Percentiles rank a stretch among this genome's conserved stretches.
These are phyloP conservation scores for Macrotrachela quadricornifera DNA, from an alignment of 1,140 invertebrate species.

Conservation along the genomic window DNA sequence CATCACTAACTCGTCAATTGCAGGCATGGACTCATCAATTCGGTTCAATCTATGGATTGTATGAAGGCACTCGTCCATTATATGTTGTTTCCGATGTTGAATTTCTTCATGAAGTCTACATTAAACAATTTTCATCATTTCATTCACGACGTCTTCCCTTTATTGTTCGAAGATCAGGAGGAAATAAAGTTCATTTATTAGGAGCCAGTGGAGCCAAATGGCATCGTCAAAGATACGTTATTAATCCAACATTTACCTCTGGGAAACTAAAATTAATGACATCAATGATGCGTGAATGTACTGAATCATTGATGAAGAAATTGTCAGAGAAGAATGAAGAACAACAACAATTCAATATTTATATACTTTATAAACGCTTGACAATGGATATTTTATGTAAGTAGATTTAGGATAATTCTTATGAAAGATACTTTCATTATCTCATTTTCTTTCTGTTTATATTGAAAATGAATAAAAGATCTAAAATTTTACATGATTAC, in stretches of 20 bases:
- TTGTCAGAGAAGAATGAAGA: too few species aligned
- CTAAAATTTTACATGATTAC: neutral
- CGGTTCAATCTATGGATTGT: too few species aligned
- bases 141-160: too few species aligned
- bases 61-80: constrained; percentile 23
- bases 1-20: too few species aligned
- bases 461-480: too few species aligned
- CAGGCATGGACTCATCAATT: too few species aligned
- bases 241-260: constrained; percentile 38
- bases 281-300: too few species aligned
- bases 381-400: constrained; percentile 8
- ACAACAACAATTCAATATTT: too few species aligned
- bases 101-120: constrained; percentile 27
- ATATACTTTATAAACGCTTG: constrained; percentile 1
- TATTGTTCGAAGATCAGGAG: too few species aligned
- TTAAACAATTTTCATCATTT: constrained; percentile 32
- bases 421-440: constrained; percentile 4
- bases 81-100: constrained; percentile 28
- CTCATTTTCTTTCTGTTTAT: too few species aligned
- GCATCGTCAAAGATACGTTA: constrained; percentile 36
- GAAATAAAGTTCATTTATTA: too few species aligned
- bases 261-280: constrained; percentile 35
- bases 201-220: constrained; percentile 27
- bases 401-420: neutral
- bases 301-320: too few species aligned